phyloP scores from a whole-genome alignment of 2,888 invertebrate genomes.

The Caenorhabditis panamensis region DNA sequence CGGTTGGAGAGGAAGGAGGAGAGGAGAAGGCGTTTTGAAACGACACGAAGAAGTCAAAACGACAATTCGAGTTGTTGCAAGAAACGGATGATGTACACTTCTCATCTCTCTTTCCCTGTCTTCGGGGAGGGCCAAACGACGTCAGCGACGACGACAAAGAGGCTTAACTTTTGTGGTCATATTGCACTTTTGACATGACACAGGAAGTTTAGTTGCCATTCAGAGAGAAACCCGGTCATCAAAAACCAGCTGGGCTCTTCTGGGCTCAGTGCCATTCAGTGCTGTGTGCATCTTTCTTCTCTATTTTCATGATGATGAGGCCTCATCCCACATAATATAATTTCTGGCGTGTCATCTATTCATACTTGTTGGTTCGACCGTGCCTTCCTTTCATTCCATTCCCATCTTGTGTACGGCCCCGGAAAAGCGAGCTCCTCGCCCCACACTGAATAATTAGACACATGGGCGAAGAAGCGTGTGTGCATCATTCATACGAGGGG shows the following conservation, averaged over 20 bases:
- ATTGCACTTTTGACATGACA: constrained; percentile 27
- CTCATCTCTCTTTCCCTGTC: constrained; percentile 16
- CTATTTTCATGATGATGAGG: constrained; percentile 11
- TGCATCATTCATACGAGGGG: constrained; percentile 51
- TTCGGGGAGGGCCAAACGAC: constrained; percentile 5
- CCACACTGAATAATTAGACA: constrained; percentile 50
- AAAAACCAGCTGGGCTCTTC: background rate
- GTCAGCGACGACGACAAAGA: background rate
- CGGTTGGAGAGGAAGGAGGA: background rate
- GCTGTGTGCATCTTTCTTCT: constrained; percentile 2
- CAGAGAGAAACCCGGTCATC: background rate
- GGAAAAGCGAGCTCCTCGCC: constrained; percentile 21
- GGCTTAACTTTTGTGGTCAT: constrained; percentile 16
- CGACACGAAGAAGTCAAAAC: constrained; percentile 7
- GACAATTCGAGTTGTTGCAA: constrained; percentile 21
- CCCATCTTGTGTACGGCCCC: constrained; percentile 10
- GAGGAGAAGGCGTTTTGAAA: constrained; percentile 23
- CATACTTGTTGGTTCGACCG: constrained; percentile 48
- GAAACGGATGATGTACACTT: constrained; percentile 21
- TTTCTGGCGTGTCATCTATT: constrained; percentile 49
- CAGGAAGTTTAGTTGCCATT: constrained; percentile 20
- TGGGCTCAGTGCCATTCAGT: constrained; percentile 35
- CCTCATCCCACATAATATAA: constrained; percentile 40
- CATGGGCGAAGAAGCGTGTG: constrained; percentile 38
- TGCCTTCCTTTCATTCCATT: constrained; percentile 10